Conservation (phyloP, 1,140 invertebrate species). For the Leptopilina clavipes region DNA sequence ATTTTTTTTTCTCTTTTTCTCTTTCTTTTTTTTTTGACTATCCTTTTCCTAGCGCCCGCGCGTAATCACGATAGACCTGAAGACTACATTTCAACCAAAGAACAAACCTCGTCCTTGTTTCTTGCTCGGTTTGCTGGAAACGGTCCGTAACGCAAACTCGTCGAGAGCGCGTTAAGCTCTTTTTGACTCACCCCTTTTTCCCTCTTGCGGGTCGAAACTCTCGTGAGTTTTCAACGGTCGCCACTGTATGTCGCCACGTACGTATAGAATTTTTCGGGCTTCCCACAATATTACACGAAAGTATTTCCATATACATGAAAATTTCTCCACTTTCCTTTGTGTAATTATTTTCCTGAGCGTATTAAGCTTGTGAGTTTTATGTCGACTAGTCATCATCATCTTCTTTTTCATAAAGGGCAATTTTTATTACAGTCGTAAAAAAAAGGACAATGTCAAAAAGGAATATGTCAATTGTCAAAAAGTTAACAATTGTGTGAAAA, state of each 20-base stretch:
- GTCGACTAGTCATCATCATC: background rate
- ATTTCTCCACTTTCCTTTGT: conserved; percentile 14
- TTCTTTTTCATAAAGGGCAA: background rate
- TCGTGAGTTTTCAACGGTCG: conserved; percentile 45
- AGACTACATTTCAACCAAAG: conserved; percentile 66
- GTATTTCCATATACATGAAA: background rate
- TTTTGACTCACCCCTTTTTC: conserved; percentile 43
- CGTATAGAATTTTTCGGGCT: conserved; percentile 61
- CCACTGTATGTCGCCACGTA: conserved; percentile 32
- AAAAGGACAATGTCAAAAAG: too few relatives aligned
- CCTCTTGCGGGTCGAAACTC: conserved; percentile 47
- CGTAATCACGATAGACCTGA: conserved; percentile 69
- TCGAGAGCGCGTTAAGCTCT: conserved; percentile 39
- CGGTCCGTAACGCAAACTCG: conserved; percentile 47
- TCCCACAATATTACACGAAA: conserved; percentile 53
- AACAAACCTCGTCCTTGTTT: conserved; percentile 56
- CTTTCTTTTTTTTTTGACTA: conserved; percentile 38
- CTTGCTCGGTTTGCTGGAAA: conserved; percentile 61
- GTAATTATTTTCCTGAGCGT: background rate
- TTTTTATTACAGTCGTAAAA: too few relatives aligned
- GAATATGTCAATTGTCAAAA: background rate
- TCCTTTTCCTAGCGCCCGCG: conserved; percentile 59
- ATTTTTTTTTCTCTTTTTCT: conserved; percentile 38
- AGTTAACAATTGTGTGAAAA: too few relatives aligned
- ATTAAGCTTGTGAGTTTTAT: background rate